Evolutionary conservation across 1,140 invertebrate genomes (phyloP).

Genomic region (Ephestia elutella): DNA sequence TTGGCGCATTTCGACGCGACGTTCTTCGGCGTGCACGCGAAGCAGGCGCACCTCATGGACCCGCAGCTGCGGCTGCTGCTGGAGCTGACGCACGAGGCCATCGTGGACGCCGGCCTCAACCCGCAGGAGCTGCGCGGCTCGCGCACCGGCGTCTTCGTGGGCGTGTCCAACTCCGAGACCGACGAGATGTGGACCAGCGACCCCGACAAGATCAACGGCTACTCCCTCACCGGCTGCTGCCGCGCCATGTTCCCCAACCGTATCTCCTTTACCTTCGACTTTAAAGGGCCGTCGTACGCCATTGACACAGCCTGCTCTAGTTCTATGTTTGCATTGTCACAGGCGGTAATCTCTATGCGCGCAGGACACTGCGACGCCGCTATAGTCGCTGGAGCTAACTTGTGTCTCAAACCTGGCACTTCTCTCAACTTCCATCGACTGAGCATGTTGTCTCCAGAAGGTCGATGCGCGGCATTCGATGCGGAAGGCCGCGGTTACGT

Average conservation of each 20-base stretch:
- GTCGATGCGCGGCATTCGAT: constrained; percentile 97
- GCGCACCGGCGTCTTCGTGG: constrained; percentile 93
- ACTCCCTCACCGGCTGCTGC: constrained; percentile 93
- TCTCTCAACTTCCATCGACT: constrained; percentile 95
- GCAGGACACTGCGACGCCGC: constrained; percentile 93
- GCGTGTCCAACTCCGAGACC: constrained; percentile 89
- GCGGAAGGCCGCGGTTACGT: constrained; percentile 93
- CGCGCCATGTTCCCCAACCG: constrained; percentile 97
- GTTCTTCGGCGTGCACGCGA: constrained; percentile 95
- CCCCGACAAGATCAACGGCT: constrained; percentile 89
- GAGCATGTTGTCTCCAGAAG: constrained; percentile 90
- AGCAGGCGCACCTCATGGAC: constrained; percentile 96
- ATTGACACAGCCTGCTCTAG: constrained; percentile 98
- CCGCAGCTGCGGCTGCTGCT: constrained; percentile 93
- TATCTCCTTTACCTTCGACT: constrained; percentile 96
- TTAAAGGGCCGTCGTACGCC: constrained; percentile 92
- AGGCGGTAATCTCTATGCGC: constrained; percentile 88
- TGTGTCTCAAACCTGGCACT: constrained; percentile 89
- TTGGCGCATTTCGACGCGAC: constrained; percentile 90
- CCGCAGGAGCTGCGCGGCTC: constrained; percentile 86
- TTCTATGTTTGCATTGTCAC: constrained; percentile 89
- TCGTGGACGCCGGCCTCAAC: constrained; percentile 92
- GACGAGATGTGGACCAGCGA: constrained; percentile 87
- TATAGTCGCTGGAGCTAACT: constrained; percentile 89
- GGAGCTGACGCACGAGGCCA: constrained; percentile 95